Conservation (phyloP, 2,888 invertebrate species). For the Microctonus brassicae region DNA sequence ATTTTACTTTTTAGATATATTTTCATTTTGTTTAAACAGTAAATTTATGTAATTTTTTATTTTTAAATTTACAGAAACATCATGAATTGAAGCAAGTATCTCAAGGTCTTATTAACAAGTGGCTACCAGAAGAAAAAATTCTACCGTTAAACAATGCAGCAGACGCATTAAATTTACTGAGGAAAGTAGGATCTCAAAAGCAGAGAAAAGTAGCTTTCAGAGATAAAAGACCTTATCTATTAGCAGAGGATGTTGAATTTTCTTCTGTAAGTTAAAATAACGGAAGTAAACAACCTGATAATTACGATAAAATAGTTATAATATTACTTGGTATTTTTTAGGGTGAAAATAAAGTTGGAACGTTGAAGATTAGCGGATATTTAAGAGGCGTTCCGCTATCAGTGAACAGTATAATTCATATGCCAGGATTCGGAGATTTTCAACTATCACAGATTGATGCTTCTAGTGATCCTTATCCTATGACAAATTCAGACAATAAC, state of each 20-base stretch:
- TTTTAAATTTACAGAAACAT: constrained; percentile 71
- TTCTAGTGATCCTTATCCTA: constrained; percentile 78
- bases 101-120: constrained; percentile 77
- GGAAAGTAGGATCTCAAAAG: constrained; percentile 87
- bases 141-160: constrained; percentile 81
- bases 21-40: constrained; percentile 12
- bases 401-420: constrained; percentile 90
- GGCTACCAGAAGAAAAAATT: constrained; percentile 87
- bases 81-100: constrained; percentile 74
- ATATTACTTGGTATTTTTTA: constrained; percentile 29
- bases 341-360: constrained; percentile 72
- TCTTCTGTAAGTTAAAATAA: constrained; percentile 65
- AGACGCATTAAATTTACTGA: constrained; percentile 82
- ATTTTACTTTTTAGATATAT: neutral
- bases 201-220: constrained; percentile 80
- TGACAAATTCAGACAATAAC: constrained; percentile 54
- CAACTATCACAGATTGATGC: constrained; percentile 88
- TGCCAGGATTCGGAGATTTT: constrained; percentile 94
- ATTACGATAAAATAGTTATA: neutral
- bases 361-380: constrained; percentile 87
- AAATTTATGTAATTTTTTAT: neutral
- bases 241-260: constrained; percentile 85
- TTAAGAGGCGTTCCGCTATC: constrained; percentile 86
- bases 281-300: neutral
- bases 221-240: constrained; percentile 85